Evolutionary conservation across 1,140 invertebrate species (phyloP), one percentile per base, ranked within the genome.

Genomic region (Pseudomyrmex pallidus): DNA sequence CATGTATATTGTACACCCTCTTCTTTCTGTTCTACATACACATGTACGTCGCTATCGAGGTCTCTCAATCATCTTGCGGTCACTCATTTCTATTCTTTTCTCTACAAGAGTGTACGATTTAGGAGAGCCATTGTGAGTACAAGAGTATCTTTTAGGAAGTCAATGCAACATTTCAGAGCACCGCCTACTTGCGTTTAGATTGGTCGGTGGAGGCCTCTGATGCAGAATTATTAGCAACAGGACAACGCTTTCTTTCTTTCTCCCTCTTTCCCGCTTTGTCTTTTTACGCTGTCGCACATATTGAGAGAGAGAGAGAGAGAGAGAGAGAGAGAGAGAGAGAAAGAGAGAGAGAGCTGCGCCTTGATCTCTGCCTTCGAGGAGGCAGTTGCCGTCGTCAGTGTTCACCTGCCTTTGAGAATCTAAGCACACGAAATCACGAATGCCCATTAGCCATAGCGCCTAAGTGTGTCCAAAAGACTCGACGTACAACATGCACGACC

Each of bases 381-480:
- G 90, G 90, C 90, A 91, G 90, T 91, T 90, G 90, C 70, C 59
- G 44, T 44, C 56, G 52, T 35, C 25, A n/a, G 86, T 72, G 86
- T 74, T 90, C 90, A 91, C 90, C 90, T 91, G 90, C 89, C 90
- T 85, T 85, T 86, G 70, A 87, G 89, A 90, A 90, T 91, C 90
- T 91, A 91, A 91, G 87, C 90, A 87, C 90, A 82, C 89, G 89
- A 91, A 91, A 91, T 88, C 89, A 91, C 90, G 90, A 91, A 91
- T 84, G 88, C 76, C 85, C 80, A 90, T 91, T 91, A 90, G 80
- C 89, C 85, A 87, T 46, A 73, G 82, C 35, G 63, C 56, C 13
- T 54, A 52, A 59, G 20, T 70, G 74, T 74, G 85, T 87, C 85
- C 62, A 74, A 56, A 62, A 73, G 83, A 61, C 70, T 76, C 83